Percentiles rank a stretch among this genome's conserved stretches.
These are phyloP conservation scores for Gopherus flavomarginatus DNA, from an alignment of 2,113 vertebrate genomes.

Conservation along the genomic window DNA sequence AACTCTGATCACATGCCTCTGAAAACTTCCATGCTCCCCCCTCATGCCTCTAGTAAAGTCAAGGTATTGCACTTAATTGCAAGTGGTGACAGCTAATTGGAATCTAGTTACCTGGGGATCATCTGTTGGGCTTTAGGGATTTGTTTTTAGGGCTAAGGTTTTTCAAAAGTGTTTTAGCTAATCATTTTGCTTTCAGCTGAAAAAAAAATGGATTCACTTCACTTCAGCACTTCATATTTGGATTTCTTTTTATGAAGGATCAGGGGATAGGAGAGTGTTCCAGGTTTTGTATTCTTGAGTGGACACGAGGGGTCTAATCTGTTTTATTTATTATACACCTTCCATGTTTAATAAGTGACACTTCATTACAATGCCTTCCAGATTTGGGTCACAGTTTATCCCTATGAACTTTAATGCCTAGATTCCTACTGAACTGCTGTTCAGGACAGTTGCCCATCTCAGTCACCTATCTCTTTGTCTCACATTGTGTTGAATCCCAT, in stretches of 20 bases:
- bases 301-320: not conserved
- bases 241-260: not conserved
- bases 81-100: not conserved
- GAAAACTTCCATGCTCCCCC: not conserved
- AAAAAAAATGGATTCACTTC: not conserved
- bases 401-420: not conserved
- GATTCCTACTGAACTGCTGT: not conserved
- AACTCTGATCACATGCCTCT: not conserved
- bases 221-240: not conserved
- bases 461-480: accelerated
- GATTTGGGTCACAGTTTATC: not conserved
- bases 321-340: not conserved
- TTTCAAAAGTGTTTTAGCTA: not conserved
- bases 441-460: accelerated
- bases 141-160: not conserved
- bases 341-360: not conserved
- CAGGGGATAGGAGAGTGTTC: accelerated
- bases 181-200: not conserved
- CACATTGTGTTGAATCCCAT: not conserved
- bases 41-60: not conserved
- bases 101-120: not conserved
- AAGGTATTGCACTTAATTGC: not conserved
- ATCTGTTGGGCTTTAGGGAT: not conserved
- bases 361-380: accelerated
- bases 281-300: not conserved